Percentiles rank a stretch among this genome's conserved stretches.
These are phyloP conservation scores for Diceros bicornis DNA, from an alignment of 2,797 vertebrate species.

Conservation along the genomic window DNA sequence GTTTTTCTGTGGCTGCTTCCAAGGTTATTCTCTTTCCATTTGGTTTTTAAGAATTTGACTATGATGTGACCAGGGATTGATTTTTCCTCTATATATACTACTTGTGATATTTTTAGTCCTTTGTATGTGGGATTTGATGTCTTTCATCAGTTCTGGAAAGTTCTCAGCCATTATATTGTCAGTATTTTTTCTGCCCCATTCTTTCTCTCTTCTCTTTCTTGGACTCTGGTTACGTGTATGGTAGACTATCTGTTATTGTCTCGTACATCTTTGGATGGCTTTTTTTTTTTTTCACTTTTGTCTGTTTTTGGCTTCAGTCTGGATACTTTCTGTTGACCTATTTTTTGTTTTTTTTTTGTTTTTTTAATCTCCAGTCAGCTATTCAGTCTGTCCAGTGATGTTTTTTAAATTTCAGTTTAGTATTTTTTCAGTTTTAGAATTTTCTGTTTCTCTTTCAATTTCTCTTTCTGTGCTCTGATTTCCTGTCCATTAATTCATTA, in stretches of 20 bases:
- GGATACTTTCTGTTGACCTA: neutral
- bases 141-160: slow-evolving; percentile 18
- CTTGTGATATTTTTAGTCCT: neutral
- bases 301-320: neutral
- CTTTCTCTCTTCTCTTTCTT: neutral
- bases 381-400: neutral
- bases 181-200: neutral
- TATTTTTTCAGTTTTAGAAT: slow-evolving; percentile 25
- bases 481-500: neutral
- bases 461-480: slow-evolving; percentile 47
- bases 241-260: neutral
- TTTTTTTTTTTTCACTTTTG: neutral
- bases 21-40: slow-evolving; percentile 3
- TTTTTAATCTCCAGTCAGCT: slow-evolving; percentile 27
- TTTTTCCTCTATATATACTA: neutral
- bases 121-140: slow-evolving; percentile 1
- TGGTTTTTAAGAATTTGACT: slow-evolving; percentile 43
- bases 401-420: neutral
- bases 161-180: neutral
- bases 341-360: neutral
- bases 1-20: neutral
- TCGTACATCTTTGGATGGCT: neutral
- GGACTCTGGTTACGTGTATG: neutral
- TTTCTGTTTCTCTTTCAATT: slow-evolving; percentile 11
- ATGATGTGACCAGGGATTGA: neutral